Conservation (phyloP, 2,888 invertebrate species). For the Lochmaea capreae region DNA sequence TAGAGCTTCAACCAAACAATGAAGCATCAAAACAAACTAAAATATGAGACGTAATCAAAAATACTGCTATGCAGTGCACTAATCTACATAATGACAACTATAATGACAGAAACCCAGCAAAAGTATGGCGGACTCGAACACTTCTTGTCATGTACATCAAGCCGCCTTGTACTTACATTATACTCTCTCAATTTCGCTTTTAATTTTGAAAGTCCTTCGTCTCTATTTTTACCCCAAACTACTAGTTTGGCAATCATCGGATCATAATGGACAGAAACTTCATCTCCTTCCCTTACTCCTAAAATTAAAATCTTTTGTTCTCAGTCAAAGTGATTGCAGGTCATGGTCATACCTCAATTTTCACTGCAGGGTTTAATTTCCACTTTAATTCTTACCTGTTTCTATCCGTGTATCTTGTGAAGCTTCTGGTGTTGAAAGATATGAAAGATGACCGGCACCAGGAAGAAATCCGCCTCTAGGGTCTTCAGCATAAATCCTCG, state of each 20-base stretch:
- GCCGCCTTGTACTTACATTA: slow-evolving; percentile 72
- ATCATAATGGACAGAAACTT: slow-evolving; percentile 98
- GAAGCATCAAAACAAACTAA: too few species aligned
- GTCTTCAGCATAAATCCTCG: slow-evolving; percentile 95
- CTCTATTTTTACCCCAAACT: slow-evolving; percentile 90
- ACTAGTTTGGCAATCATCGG: slow-evolving; percentile 99
- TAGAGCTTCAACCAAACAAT: too few species aligned
- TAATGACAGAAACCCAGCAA: too few species aligned
- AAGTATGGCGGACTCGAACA: too few species aligned
- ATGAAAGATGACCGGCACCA: slow-evolving; percentile 86
- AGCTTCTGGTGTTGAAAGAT: slow-evolving; percentile 79
- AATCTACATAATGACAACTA: too few species aligned
- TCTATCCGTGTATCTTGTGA: slow-evolving; percentile 84
- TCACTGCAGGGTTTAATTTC: neutral
- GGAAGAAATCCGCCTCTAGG: slow-evolving; percentile 89
- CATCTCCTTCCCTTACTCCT: slow-evolving; percentile 88
- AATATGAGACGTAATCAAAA: too few species aligned
- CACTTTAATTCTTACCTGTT: slow-evolving; percentile 67
- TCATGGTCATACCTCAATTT: too few species aligned
- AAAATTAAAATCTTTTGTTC: slow-evolving; percentile 13
- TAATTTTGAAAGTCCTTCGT: slow-evolving; percentile 84
- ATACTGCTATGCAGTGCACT: too few species aligned
- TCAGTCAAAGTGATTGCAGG: too few species aligned
- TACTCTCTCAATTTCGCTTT: slow-evolving; percentile 82
- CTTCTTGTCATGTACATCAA: too few species aligned